Percentiles rank a stretch among this genome's conserved stretches.
phyloP scores from a whole-genome alignment of 2,888 invertebrate genomes.

The Clanis bilineata region DNA sequence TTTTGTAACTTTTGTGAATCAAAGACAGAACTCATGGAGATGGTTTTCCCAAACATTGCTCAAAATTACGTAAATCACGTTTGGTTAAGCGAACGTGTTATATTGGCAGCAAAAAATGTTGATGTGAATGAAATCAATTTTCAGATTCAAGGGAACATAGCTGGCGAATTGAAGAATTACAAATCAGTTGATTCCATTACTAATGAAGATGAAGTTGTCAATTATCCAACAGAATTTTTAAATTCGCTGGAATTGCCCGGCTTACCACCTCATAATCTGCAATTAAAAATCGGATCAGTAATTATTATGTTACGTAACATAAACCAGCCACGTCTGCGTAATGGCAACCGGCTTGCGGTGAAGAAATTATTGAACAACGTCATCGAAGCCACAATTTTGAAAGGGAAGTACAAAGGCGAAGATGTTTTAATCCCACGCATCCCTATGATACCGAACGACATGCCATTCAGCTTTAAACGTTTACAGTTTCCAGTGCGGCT shows the following conservation, averaged over 20 bases:
- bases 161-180: conserved; percentile 34
- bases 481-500: no score
- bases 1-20: conserved; percentile 23
- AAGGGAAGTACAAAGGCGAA: conserved; percentile 10
- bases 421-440: no score
- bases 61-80: conserved; percentile 32
- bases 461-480: no score
- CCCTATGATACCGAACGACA: no score
- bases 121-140: conserved; percentile 32
- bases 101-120: conserved; percentile 37
- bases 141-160: conserved; percentile 31
- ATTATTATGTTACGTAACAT: conserved; percentile 34
- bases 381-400: conserved; percentile 21
- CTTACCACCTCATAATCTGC: conserved; percentile 39
- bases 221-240: conserved; percentile 45
- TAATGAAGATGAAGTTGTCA: conserved; percentile 30
- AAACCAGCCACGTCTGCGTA: conserved; percentile 33
- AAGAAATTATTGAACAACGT: conserved; percentile 24
- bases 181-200: conserved; percentile 41
- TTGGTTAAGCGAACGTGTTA: conserved; percentile 40
- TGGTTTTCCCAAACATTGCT: conserved; percentile 33
- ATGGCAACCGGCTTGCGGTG: conserved; percentile 27
- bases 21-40: conserved; percentile 28
- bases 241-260: conserved; percentile 39
- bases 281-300: conserved; percentile 33